Base-by-base conservation (phyloP, 2,888 invertebrate species). In the Clostera curtula region DNA sequence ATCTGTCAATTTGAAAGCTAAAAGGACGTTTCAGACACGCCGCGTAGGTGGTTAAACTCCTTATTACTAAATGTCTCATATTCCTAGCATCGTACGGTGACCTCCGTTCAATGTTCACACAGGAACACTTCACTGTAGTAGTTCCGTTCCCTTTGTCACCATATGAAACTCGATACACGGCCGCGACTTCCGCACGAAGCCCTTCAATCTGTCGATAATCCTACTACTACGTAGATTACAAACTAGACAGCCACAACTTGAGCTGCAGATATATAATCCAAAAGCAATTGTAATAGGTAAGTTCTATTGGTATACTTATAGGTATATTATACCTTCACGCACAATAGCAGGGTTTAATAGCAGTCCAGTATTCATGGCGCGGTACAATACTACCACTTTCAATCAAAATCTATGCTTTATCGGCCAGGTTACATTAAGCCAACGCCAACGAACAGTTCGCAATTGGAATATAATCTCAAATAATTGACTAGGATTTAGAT, bases 121-220 rank as follows among this genome's bases (percentile, higher is more conserved):
- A 65, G 67, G 66, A 70, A 67, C 67, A 59, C 68, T 74, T 54
- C 55, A 64, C 56, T 61, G 56, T 61, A 66, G 65, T 60, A 56
- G 72, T 68, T 74, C 72, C 73, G 73, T 66, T 72, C 71, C 68
- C 65, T 68, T 72, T 72, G 71, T 66, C 62, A 47, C 49, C 54
- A 51, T 52, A 49, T 57, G 80, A 74, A 80, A 80, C 67, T 34
- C 53, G 77, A 82, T 68, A 67, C 66, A 46, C 56, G 49, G 66
- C 63, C 62, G 60, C 65, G 66, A 71, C 79, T 73, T 82, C 80
- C 80, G 79, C 57, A 56, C 64, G 82, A 82, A 82, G 80, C 82
- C 82, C 72, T 63, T 61, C 61, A 41, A 49, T 55, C 52, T 58
- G 50, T 35, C 56, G 42, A 55, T 77, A 74, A 77, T 76, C 75